Evolutionary conservation across 2,113 vertebrate genomes (phyloP).

Genomic region (Bubo scandiacus): DNA sequence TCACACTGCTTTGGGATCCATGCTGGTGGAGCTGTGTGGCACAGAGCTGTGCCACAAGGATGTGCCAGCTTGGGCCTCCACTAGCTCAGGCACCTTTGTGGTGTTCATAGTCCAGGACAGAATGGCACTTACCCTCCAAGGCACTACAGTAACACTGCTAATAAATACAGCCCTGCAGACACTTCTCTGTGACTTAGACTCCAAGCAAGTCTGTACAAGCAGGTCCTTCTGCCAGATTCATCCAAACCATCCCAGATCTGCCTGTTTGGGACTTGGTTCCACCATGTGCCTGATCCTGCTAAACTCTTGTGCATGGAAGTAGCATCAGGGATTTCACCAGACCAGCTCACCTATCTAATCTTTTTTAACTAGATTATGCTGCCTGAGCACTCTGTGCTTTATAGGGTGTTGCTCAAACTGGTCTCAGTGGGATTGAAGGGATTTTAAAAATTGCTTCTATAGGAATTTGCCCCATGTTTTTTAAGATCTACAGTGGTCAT

Average conservation of each 20-base stretch:
- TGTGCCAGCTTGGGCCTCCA: neutral
- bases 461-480: neutral
- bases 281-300: neutral
- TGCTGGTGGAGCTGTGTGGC: neutral
- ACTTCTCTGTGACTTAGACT: neutral
- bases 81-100: neutral
- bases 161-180: neutral
- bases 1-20: rapidly evolving
- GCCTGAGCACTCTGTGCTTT: neutral
- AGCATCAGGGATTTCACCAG: neutral
- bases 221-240: neutral
- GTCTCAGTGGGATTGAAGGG: neutral
- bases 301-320: neutral
- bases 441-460: neutral
- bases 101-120: neutral
- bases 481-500: neutral
- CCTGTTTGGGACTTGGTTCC: neutral
- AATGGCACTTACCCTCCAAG: neutral
- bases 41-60: rapidly evolving
- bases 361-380: neutral
- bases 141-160: neutral
- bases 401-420: neutral
- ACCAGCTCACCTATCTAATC: neutral
- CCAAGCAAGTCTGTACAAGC: neutral
- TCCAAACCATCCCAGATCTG: neutral